phyloP scores from a whole-genome alignment of 2,113 vertebrate species.

The Pandion haliaetus region DNA sequence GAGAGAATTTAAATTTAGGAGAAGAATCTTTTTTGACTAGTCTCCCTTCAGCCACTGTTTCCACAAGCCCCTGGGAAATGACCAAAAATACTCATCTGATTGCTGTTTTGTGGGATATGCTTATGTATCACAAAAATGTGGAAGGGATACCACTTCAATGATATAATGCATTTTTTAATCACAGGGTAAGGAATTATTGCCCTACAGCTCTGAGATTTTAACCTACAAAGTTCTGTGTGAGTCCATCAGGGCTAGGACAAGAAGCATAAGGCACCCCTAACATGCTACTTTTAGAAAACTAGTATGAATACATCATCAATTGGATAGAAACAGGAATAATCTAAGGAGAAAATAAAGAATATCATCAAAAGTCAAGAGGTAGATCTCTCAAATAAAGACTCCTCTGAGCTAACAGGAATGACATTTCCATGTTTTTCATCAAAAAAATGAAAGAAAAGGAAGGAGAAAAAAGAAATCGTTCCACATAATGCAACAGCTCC shows the following conservation, averaged over 20 bases:
- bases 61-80: background rate
- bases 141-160: background rate
- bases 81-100: background rate
- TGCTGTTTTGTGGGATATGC: background rate
- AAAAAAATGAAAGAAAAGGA: background rate
- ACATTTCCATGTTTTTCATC: background rate
- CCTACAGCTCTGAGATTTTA: background rate
- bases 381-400: background rate
- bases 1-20: background rate
- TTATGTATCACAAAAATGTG: background rate
- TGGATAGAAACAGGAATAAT: background rate
- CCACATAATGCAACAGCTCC: conserved; percentile 41
- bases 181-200: background rate
- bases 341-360: background rate
- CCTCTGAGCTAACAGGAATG: background rate
- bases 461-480: background rate
- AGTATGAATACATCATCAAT: background rate
- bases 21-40: background rate
- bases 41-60: background rate
- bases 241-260: background rate
- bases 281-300: background rate
- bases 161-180: background rate
- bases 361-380: background rate
- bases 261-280: background rate
- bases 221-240: background rate